phyloP scores from a whole-genome alignment of 1,140 invertebrate genomes.

The Plutomurus gul region DNA sequence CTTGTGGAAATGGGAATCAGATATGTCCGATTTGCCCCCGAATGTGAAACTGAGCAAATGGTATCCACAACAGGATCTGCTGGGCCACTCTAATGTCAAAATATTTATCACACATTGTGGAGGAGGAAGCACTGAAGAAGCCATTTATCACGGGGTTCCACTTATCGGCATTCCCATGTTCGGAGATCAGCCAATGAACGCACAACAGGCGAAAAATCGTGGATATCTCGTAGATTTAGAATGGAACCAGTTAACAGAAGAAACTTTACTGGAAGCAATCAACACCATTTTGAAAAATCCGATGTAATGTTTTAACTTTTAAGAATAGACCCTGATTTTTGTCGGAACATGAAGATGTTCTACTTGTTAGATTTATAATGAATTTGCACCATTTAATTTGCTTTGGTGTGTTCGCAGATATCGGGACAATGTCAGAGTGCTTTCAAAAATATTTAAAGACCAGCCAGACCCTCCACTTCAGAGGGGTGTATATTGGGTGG shows the following conservation, averaged over 20 bases:
- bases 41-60: slow-evolving; percentile 70
- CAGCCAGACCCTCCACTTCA: slow-evolving; percentile 53
- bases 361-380: not conserved
- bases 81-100: slow-evolving; percentile 33
- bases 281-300: not conserved
- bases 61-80: slow-evolving; percentile 68
- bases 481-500: slow-evolving; percentile 56
- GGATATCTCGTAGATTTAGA: slow-evolving; percentile 53
- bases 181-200: slow-evolving; percentile 61
- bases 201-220: slow-evolving; percentile 38
- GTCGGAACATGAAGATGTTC: too few relatives aligned
- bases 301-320: not conserved
- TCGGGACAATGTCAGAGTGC: slow-evolving; percentile 58
- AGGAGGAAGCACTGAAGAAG: not conserved
- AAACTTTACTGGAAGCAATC: slow-evolving; percentile 37
- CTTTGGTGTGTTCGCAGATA: slow-evolving; percentile 59
- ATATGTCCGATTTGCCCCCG: slow-evolving; percentile 54
- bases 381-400: too few relatives aligned
- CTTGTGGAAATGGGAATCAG: slow-evolving; percentile 72
- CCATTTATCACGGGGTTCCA: slow-evolving; percentile 32
- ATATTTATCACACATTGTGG: slow-evolving; percentile 39
- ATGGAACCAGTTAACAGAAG: slow-evolving; percentile 53
- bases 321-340: not conserved
- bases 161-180: slow-evolving; percentile 58
- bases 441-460: slow-evolving; percentile 64